Percentiles rank a stretch among this genome's conserved stretches.
phyloP scores from a whole-genome alignment of 2,797 vertebrate genomes.

The Pteropus rufus region DNA sequence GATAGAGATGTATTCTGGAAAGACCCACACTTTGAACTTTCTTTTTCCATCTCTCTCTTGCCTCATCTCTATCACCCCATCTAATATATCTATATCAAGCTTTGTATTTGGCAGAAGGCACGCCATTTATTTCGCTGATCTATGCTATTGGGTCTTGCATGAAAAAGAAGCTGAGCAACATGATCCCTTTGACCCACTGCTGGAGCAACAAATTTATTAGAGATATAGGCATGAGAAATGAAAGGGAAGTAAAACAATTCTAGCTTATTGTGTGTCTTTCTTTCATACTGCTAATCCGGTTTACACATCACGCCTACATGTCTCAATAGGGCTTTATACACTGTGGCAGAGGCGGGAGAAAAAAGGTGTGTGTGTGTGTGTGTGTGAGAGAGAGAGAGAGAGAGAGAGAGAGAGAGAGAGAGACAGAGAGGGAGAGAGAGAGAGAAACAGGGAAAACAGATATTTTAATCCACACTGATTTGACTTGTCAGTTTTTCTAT shows the following conservation, averaged over 20 bases:
- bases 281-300: slow-evolving; percentile 88
- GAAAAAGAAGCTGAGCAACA: slow-evolving; percentile 76
- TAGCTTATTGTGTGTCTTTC: slow-evolving; percentile 86
- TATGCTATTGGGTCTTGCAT: slow-evolving; percentile 71
- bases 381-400: background rate
- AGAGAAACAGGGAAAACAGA: slow-evolving; percentile 48
- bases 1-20: slow-evolving; percentile 16
- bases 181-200: slow-evolving; percentile 84
- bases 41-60: background rate
- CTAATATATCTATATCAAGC: slow-evolving; percentile 54
- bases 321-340: slow-evolving; percentile 87
- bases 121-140: slow-evolving; percentile 72
- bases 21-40: slow-evolving; percentile 6
- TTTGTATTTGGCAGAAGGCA: slow-evolving; percentile 73
- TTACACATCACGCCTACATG: slow-evolving; percentile 87
- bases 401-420: slow-evolving; percentile 8
- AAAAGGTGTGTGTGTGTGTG: slow-evolving; percentile 77
- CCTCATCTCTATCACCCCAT: background rate
- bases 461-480: slow-evolving; percentile 74
- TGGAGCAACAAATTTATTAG: slow-evolving; percentile 88
- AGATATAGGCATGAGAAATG: slow-evolving; percentile 87
- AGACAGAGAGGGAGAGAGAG: background rate
- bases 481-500: slow-evolving; percentile 68
- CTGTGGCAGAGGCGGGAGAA: slow-evolving; percentile 83
- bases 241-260: slow-evolving; percentile 89